Conservation (phyloP, 2,113 vertebrate genomes). For the Pollimyrus isidori region DNA sequence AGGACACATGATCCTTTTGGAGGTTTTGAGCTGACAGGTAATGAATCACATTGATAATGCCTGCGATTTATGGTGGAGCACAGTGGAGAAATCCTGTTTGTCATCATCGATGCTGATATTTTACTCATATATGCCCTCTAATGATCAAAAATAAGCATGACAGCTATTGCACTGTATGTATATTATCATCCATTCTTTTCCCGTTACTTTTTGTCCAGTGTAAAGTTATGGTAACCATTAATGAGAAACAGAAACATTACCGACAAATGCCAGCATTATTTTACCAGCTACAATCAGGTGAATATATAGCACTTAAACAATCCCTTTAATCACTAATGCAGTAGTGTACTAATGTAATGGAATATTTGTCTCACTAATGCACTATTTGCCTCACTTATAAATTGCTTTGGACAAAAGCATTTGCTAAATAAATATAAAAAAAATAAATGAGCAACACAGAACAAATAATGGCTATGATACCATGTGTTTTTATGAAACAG, state of each 20-base stretch:
- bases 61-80: not conserved
- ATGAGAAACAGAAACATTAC: not conserved
- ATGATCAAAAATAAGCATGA: not conserved
- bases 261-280: not conserved
- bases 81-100: not conserved
- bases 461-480: not conserved
- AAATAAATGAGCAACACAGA: not conserved
- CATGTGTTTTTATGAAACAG: not conserved
- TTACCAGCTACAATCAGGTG: not conserved
- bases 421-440: not conserved
- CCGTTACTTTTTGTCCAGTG: not conserved
- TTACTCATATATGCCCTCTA: constrained; percentile 15
- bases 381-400: not conserved
- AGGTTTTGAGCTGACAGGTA: not conserved
- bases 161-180: not conserved
- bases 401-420: not conserved
- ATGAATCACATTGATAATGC: not conserved
- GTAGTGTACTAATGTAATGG: not conserved
- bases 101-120: not conserved
- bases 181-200: not conserved
- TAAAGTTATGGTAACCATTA: not conserved
- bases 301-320: not conserved
- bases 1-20: not conserved
- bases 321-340: not conserved
- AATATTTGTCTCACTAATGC: not conserved